phyloP scores from a whole-genome alignment of 2,888 invertebrate species.

The Hypomecis punctinalis region DNA sequence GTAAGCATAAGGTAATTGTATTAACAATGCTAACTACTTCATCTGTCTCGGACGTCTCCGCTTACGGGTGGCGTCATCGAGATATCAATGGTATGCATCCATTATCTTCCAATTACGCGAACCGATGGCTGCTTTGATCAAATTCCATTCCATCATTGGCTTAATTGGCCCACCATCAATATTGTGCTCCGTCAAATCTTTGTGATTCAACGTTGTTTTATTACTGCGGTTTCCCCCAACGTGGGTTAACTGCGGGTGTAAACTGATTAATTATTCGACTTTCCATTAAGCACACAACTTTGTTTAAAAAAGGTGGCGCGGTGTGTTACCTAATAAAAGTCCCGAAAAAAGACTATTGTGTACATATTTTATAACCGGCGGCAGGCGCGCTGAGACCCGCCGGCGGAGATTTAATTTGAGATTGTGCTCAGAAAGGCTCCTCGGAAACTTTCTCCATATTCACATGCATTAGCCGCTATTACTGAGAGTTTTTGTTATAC shows the following conservation, averaged over 20 bases:
- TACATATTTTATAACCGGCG: slow-evolving; percentile 63
- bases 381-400: slow-evolving; percentile 61
- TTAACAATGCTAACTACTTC: slow-evolving; percentile 23
- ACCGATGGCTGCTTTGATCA: slow-evolving; percentile 27
- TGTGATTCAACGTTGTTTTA: slow-evolving; percentile 11
- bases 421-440: slow-evolving; percentile 70
- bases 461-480: slow-evolving; percentile 73
- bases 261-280: slow-evolving; percentile 35
- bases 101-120: slow-evolving; percentile 32
- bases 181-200: slow-evolving; percentile 12
- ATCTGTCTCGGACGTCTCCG: slow-evolving; percentile 21
- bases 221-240: slow-evolving; percentile 18
- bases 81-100: slow-evolving; percentile 22
- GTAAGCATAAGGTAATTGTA: slow-evolving; percentile 24
- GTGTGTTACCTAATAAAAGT: slow-evolving; percentile 59
- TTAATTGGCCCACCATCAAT: slow-evolving; percentile 17
- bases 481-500: slow-evolving; percentile 67
- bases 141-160: slow-evolving; percentile 25
- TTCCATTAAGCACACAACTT: slow-evolving; percentile 34
- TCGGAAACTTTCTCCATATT: slow-evolving; percentile 74
- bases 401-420: slow-evolving; percentile 79
- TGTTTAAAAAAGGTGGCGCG: slow-evolving; percentile 46
- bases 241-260: slow-evolving; percentile 25
- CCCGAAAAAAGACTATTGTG: slow-evolving; percentile 58
- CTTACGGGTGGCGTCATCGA: slow-evolving; percentile 27